A percentile compares a stretch with the other conserved stretches of the same genome.
Evolutionary conservation across 2,888 invertebrate genomes (phyloP).

Genomic region (Drosophila antonietae): DNA sequence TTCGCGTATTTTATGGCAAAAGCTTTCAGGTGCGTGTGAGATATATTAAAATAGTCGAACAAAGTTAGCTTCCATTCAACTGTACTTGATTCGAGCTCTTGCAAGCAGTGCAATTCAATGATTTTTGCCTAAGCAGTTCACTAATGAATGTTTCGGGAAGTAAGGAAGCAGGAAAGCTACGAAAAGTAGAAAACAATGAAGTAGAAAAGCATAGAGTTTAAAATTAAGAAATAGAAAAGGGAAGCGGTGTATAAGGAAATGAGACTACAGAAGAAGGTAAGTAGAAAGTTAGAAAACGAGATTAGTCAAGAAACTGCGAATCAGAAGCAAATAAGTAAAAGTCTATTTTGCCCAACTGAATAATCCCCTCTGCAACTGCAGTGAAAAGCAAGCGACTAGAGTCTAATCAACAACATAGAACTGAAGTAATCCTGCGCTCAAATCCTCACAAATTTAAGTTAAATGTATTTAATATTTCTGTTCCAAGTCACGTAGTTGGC

Average conservation of each 20-base stretch:
- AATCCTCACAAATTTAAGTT: neutral
- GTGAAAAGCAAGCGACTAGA: neutral
- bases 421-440: neutral
- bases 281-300: neutral
- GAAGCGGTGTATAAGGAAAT: neutral
- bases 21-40: neutral
- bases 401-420: neutral
- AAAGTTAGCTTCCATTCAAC: neutral
- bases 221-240: too few relatives aligned
- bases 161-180: neutral
- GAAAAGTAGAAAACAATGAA: too few relatives aligned
- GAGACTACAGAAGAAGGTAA: neutral
- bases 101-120: neutral
- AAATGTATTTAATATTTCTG: slow-evolving; percentile 3
- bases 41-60: neutral
- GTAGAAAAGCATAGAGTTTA: too few relatives aligned
- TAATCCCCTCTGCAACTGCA: neutral
- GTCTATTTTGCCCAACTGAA: neutral
- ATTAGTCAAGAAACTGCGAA: neutral
- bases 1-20: neutral
- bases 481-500: slow-evolving; percentile 6
- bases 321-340: neutral
- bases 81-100: neutral
- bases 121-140: neutral
- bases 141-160: neutral